Percentiles rank a stretch among this genome's conserved stretches.
Conservation (phyloP, 2,888 invertebrate genomes). For the Parnassius glacialis region DNA sequence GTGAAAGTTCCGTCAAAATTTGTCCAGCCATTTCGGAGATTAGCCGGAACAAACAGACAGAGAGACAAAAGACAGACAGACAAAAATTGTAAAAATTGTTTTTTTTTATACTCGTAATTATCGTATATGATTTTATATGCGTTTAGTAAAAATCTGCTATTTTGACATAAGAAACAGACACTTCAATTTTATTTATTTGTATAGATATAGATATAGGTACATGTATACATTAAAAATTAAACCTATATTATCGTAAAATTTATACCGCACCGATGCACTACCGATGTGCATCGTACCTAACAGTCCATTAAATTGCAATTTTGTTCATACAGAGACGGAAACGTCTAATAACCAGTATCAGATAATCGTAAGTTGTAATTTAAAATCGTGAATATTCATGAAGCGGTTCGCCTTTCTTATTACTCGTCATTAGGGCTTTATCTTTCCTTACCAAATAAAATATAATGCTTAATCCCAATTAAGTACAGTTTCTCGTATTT, state of each 20-base stretch:
- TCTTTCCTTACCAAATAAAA: constrained; percentile 1
- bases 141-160: no score
- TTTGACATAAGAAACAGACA: no score
- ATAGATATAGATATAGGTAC: no score
- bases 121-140: no score
- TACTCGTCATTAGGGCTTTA: constrained; percentile 19
- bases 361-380: constrained; percentile 8
- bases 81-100: no score
- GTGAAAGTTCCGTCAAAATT: no score
- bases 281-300: constrained; percentile 11
- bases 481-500: constrained; percentile 4
- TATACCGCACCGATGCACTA: neutral
- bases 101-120: no score
- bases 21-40: no score
- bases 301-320: constrained; percentile 18
- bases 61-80: no score
- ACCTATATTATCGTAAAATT: neutral
- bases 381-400: constrained; percentile 24
- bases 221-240: no score
- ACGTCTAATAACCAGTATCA: constrained; percentile 11
- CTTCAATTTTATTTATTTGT: no score
- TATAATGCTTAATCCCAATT: constrained; percentile 17
- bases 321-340: constrained; percentile 5
- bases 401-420: constrained; percentile 6
- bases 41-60: no score